Conservation (phyloP, 2,113 vertebrate genomes). For the Coreoperca whiteheadi region DNA sequence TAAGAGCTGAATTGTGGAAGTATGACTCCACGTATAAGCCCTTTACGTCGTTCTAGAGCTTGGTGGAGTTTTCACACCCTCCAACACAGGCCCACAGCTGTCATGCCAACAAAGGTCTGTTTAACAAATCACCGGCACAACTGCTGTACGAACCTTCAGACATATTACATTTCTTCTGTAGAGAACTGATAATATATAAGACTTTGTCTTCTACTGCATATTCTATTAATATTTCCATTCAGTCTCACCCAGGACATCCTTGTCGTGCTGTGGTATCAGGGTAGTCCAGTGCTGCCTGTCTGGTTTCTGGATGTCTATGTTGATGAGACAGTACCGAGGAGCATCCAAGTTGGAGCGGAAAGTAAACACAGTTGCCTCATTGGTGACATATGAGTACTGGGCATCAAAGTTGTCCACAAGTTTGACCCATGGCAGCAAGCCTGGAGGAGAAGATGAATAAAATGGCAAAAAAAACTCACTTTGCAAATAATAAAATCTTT, state of each 20-base stretch:
- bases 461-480: not conserved
- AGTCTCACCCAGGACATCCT: slow-evolving; percentile 84
- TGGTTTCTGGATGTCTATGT: slow-evolving; percentile 82
- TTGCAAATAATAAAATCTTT: not conserved
- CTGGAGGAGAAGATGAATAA: slow-evolving; percentile 51
- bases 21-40: not conserved
- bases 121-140: not conserved
- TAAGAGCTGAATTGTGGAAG: slow-evolving; percentile 36
- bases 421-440: slow-evolving; percentile 84
- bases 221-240: not conserved
- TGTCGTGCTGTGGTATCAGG: slow-evolving; percentile 81
- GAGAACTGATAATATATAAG: not conserved
- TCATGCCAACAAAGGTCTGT: not conserved
- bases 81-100: not conserved
- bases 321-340: slow-evolving; percentile 82
- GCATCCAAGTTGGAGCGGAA: slow-evolving; percentile 84
- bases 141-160: not conserved
- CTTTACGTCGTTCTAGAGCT: not conserved
- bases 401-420: slow-evolving; percentile 85
- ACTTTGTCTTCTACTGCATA: not conserved
- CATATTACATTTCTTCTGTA: not conserved
- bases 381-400: slow-evolving; percentile 84
- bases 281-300: slow-evolving; percentile 75
- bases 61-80: slow-evolving; percentile 2
- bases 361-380: slow-evolving; percentile 81